phyloP scores from a whole-genome alignment of 2,113 vertebrate genomes.

The Tachuris rubrigastra region DNA sequence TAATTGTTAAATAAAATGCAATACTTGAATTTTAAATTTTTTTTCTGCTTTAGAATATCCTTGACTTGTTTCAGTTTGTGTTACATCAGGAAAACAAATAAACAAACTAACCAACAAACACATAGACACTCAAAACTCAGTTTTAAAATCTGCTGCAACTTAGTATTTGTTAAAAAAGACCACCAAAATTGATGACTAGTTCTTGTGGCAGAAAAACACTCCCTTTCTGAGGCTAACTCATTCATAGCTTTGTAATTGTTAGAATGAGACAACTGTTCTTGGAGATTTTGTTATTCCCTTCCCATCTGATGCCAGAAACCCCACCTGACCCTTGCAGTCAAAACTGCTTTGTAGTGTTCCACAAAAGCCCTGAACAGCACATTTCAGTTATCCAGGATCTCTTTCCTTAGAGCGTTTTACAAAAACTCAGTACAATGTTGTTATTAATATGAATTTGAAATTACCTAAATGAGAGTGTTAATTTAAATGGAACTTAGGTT shows the following conservation, averaged over 20 bases:
- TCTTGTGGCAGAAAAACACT: not conserved
- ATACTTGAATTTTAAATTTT: not conserved
- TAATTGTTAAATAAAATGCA: not conserved
- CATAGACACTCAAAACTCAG: not conserved
- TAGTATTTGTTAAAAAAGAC: not conserved
- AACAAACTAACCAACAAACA: not conserved
- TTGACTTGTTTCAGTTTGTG: not conserved
- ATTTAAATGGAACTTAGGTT: not conserved
- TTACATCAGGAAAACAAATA: not conserved
- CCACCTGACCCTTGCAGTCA: conserved; percentile 28
- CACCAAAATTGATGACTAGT: not conserved
- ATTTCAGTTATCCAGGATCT: not conserved
- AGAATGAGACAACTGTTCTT: conserved; percentile 26
- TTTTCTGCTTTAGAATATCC: not conserved
- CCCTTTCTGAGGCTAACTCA: not conserved
- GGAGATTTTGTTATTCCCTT: conserved; percentile 8
- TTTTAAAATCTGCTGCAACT: not conserved
- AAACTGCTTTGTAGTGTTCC: not conserved
- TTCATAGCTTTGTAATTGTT: conserved; percentile 11
- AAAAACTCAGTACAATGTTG: not conserved
- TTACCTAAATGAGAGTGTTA: not conserved
- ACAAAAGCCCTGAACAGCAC: not conserved
- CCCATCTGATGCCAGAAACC: conserved; percentile 14
- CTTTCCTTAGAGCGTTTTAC: not conserved
- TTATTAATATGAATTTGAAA: not conserved